These are phyloP conservation scores for Pterocles orientalis DNA, from an alignment of 2,113 vertebrate genomes.

Conservation along the genomic window DNA sequence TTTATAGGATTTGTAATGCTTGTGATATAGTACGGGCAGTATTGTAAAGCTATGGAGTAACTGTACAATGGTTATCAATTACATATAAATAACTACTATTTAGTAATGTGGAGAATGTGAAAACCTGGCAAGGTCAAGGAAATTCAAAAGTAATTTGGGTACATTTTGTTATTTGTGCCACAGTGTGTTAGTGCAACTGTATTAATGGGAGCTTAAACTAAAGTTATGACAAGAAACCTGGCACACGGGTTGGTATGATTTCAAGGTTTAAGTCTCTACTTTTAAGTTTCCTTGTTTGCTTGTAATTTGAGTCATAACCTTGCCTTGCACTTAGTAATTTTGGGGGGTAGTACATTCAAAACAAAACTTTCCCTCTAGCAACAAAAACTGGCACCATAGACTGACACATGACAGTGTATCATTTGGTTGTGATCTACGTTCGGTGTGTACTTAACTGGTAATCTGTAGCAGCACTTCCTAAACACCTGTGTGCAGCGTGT, in stretches of 20 bases:
- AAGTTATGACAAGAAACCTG: constrained; percentile 6
- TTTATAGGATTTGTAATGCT: constrained; percentile 52
- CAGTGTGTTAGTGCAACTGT: constrained; percentile 57
- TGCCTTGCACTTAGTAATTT: not conserved
- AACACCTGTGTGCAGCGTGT: not conserved
- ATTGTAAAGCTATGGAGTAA: constrained; percentile 67
- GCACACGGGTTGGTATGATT: not conserved
- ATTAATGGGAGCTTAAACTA: constrained; percentile 20
- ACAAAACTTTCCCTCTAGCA: not conserved
- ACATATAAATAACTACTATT: constrained; percentile 49
- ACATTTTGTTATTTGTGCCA: constrained; percentile 50
- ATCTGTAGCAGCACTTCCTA: constrained; percentile 18
- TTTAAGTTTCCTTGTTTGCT: constrained; percentile 54
- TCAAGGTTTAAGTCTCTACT: constrained; percentile 18
- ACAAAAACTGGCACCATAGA: not conserved
- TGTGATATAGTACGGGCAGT: constrained; percentile 63
- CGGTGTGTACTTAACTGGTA: not conserved
- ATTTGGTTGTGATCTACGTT: not conserved
- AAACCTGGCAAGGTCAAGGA: constrained; percentile 35
- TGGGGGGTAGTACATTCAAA: not conserved
- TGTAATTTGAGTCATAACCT: not conserved
- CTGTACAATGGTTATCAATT: constrained; percentile 50
- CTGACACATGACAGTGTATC: not conserved
- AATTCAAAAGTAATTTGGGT: constrained; percentile 27
- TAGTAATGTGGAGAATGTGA: constrained; percentile 43